Evolutionary conservation across 2,797 vertebrate species (phyloP).

Genomic region (Acipenser ruthenus): DNA sequence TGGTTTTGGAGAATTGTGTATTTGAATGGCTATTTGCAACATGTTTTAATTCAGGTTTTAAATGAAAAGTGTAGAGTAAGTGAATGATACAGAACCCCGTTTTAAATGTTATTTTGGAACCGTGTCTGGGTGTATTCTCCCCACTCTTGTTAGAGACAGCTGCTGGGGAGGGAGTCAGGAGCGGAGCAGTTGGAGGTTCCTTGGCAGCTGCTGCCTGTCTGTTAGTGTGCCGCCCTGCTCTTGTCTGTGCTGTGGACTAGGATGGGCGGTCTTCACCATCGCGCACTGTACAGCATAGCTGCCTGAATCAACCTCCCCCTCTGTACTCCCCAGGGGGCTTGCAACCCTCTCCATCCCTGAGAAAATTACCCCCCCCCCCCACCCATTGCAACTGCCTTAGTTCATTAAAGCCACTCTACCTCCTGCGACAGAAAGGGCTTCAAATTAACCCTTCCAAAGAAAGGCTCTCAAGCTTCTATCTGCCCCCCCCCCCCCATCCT

Average conservation of each 20-base stretch:
- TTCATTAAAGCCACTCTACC: constrained; percentile 17
- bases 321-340: constrained; percentile 10
- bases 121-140: too few relatives aligned
- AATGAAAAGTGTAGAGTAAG: too few relatives aligned
- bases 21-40: too few relatives aligned
- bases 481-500: too few relatives aligned
- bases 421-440: constrained; percentile 14
- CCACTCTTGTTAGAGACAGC: background rate
- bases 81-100: too few relatives aligned
- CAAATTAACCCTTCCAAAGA: constrained; percentile 14
- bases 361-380: constrained; percentile 10
- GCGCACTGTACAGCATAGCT: too few relatives aligned
- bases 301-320: constrained; percentile 1
- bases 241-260: constrained; percentile 6
- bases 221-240: background rate
- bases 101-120: too few relatives aligned
- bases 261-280: background rate
- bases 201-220: background rate
- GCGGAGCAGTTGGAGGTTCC: background rate
- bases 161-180: background rate
- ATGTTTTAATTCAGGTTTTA: too few relatives aligned
- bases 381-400: background rate
- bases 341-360: constrained; percentile 5
- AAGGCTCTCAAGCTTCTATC: background rate
- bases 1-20: too few relatives aligned